phyloP scores from a whole-genome alignment of 2,888 invertebrate genomes.

The Rhaphigaster nebulosa region DNA sequence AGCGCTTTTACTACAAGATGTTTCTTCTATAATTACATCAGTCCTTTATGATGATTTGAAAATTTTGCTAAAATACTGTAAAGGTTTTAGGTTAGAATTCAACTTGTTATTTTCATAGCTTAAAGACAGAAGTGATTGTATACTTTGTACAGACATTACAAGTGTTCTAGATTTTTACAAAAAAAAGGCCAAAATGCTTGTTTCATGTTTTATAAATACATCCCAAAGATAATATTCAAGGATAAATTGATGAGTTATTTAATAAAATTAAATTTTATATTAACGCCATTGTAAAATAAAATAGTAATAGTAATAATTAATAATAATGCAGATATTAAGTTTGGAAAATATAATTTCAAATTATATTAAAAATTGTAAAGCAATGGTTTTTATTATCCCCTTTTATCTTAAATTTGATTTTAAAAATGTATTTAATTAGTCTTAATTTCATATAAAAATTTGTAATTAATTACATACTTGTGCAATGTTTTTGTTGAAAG shows the following conservation, averaged over 20 bases:
- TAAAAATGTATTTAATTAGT: neutral
- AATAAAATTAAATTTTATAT: neutral
- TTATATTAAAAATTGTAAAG: neutral
- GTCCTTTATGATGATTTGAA: too few relatives aligned
- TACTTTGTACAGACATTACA: too few relatives aligned
- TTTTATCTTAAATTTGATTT: neutral
- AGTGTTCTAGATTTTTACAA: neutral
- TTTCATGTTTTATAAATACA: neutral
- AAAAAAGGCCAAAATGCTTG: neutral
- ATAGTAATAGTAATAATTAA: too few relatives aligned
- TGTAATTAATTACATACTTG: too few relatives aligned
- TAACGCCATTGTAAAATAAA: too few relatives aligned
- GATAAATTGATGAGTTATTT: neutral
- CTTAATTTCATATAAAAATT: too few relatives aligned
- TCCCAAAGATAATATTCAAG: neutral
- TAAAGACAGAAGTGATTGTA: neutral
- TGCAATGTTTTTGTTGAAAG: too few relatives aligned
- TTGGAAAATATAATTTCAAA: neutral
- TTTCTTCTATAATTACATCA: too few relatives aligned
- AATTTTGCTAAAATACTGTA: too few relatives aligned
- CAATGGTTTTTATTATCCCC: neutral
- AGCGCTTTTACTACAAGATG: neutral
- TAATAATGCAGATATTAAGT: neutral
- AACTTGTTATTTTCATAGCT: neutral
- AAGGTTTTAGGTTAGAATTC: too few relatives aligned